A percentile compares a stretch with the other conserved stretches of the same genome.
phyloP scores from a whole-genome alignment of 2,113 vertebrate genomes.

The Aphelocoma coerulescens region DNA sequence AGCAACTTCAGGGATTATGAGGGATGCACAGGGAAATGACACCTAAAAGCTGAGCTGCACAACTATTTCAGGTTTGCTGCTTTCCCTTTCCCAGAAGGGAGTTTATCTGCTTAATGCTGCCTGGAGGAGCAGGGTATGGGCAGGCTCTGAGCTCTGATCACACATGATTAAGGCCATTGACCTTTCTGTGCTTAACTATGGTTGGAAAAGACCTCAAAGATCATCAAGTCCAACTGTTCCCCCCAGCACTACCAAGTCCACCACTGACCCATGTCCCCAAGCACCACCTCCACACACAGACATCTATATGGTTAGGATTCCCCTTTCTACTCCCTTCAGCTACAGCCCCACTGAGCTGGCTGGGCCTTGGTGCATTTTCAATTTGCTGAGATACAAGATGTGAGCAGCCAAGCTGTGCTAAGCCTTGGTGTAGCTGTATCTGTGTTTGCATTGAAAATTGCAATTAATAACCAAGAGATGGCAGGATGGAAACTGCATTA shows the following conservation, averaged over 20 bases:
- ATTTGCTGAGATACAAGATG: not conserved
- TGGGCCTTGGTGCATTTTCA: not conserved
- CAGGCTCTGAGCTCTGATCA: not conserved
- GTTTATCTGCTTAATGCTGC: not conserved
- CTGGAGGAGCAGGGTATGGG: not conserved
- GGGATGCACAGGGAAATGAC: not conserved
- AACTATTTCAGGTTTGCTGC: not conserved
- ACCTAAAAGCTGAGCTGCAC: not conserved
- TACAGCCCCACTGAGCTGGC: not conserved
- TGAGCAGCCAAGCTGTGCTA: not conserved
- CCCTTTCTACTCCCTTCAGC: not conserved
- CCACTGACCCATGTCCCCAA: not conserved
- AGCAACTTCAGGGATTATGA: conserved; percentile 12
- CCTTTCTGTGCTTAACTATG: not conserved
- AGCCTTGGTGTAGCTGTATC: not conserved
- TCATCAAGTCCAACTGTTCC: not conserved
- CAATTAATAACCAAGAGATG: not conserved
- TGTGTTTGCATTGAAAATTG: not conserved
- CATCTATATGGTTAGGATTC: fast-evolving
- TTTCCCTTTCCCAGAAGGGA: not conserved
- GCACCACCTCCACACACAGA: not conserved
- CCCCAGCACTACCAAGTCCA: not conserved
- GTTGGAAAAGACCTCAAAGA: not conserved
- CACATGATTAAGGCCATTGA: not conserved
- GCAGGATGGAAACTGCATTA: not conserved